A percentile compares a stretch with the other conserved stretches of the same genome.
Conservation (phyloP, 2,113 vertebrate species). For the Danio rerio region DNA sequence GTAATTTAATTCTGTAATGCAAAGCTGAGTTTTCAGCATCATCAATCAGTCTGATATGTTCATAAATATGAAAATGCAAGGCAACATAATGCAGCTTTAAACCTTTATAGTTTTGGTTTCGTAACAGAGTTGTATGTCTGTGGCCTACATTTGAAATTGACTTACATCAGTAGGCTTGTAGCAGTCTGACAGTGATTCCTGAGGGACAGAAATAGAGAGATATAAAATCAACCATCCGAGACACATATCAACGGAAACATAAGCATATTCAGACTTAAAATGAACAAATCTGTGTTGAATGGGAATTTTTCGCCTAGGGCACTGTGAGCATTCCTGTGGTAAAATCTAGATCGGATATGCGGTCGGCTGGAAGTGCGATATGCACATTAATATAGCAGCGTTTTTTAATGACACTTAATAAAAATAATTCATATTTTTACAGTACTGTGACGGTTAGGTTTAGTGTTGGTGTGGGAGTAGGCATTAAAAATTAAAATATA, state of each 20-base stretch:
- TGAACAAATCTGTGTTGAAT: not conserved
- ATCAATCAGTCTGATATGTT: too few relatives aligned
- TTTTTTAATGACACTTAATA: too few relatives aligned
- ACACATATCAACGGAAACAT: not conserved
- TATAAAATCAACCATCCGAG: not conserved
- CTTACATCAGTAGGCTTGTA: conserved; percentile 91
- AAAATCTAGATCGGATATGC: too few relatives aligned
- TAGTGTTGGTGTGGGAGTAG: too few relatives aligned
- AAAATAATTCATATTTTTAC: too few relatives aligned
- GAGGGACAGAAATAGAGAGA: conserved; percentile 10
- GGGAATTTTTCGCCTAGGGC: not conserved
- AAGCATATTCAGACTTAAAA: not conserved
- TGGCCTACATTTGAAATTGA: not conserved
- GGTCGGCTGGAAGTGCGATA: too few relatives aligned
- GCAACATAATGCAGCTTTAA: not conserved
- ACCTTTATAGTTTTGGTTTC: not conserved
- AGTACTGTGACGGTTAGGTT: too few relatives aligned
- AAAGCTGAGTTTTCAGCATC: too few relatives aligned
- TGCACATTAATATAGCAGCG: too few relatives aligned
- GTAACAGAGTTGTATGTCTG: not conserved
- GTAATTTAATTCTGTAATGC: too few relatives aligned
- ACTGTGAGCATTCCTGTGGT: not conserved
- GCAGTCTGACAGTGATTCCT: conserved; percentile 90
- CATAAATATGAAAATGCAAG: not conserved
- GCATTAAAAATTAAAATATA: too few relatives aligned